A percentile compares a stretch with the other conserved stretches of the same genome.
Conservation (phyloP, 2,113 vertebrate genomes). For the western clawed frog (Xenopus tropicalis) region UCB_Xtro_10.0 CM004445.2:27441001-27441500, state of each 20-base stretch:
- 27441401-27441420: slow-evolving; percentile 52
- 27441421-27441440: slow-evolving; percentile 49
- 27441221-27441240: slow-evolving; percentile 5
- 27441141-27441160: slow-evolving; percentile 56
- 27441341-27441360: slow-evolving; percentile 76
- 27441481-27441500: no score
- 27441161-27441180: slow-evolving; percentile 21
- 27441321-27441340: slow-evolving; percentile 64
- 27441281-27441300: slow-evolving; percentile 52
- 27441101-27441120: slow-evolving; percentile 59
- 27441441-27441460: slow-evolving; percentile 27
- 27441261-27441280: neutral
- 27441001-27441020: slow-evolving; percentile 36
- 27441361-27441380: slow-evolving; percentile 58
- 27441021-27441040: slow-evolving; percentile 53
- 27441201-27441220: neutral
- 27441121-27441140: slow-evolving; percentile 50
- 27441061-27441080: slow-evolving; percentile 45
- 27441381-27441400: no score
- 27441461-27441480: no score
- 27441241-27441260: neutral
- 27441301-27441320: slow-evolving; percentile 64
- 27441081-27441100: slow-evolving; percentile 51
- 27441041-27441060: slow-evolving; percentile 55
- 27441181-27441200: slow-evolving; percentile 15